Evolutionary conservation across 2,888 invertebrate genomes (phyloP), one percentile per base, ranked within the genome.

Genomic region (Conus canariensis): DNA sequence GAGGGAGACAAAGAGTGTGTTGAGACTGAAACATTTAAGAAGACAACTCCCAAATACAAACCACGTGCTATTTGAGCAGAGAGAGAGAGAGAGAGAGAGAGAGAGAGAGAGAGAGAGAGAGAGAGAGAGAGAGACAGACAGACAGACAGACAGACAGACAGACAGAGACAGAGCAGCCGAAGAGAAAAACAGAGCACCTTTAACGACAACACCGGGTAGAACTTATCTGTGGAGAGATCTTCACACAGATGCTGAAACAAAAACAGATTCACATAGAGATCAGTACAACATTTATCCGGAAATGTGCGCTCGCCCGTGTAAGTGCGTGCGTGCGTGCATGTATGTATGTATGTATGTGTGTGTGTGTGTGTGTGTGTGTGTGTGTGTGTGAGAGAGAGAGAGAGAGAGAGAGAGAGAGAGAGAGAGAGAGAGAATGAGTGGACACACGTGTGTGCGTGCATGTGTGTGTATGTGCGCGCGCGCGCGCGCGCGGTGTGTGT

Each of bases 151-250:
- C 19, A 70, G 70, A 70, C 19, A 70, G 70, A 70, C 70, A 70
- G 19, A 19, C 70, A 70, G 70, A 70, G 1, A 70, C 7, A 70
- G 70, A 30, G 7, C 14, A 70, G 22, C 12, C 19, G 19, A 14
- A 70, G 70, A 77, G 77, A 77, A 9, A 30, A 25, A 77, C 77
- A 77, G 25, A 77, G 25, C 58, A 95, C 95, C 93, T 94, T 96
- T 88, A 99, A 98, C 96, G 98, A 97, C n/a, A 97, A 96, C 58
- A 97, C 97, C 1, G 99, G 99, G 96, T 97, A 97, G 96, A 99
- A 98, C 95, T 98, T 98, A 93, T 98, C 98, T 92, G 98, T 98
- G 94, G 98, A 98, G 90, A 99, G 97, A 95, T 98, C 98, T 90
- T 98, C 98, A 97, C 98, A 98, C 94, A 99, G 97, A 96, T 98